Evolutionary conservation across 1,140 invertebrate genomes (phyloP).

Genomic region (Lethocerus indicus): DNA sequence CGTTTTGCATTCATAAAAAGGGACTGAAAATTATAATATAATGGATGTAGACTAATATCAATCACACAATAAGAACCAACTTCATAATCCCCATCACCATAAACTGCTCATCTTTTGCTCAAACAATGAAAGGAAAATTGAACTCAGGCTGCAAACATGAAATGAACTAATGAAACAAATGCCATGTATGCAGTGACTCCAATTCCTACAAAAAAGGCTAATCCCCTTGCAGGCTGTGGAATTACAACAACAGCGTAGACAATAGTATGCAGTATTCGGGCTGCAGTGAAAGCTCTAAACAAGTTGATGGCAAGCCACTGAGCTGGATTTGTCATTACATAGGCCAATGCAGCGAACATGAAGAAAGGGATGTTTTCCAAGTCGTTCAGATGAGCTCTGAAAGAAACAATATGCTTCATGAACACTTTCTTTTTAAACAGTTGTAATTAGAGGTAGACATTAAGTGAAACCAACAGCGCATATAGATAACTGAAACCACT

Average conservation of each 20-base stretch:
- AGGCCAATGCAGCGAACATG: constrained; percentile 37
- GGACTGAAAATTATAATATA: too few relatives aligned
- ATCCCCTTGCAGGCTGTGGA: constrained; percentile 36
- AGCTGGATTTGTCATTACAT: constrained; percentile 36
- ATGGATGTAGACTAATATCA: too few relatives aligned
- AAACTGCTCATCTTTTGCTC: too few relatives aligned
- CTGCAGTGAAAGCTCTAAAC: constrained; percentile 36
- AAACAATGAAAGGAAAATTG: too few relatives aligned
- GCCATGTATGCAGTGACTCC: constrained; percentile 34
- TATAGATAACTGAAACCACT: background rate
- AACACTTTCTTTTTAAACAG: background rate
- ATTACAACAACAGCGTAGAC: constrained; percentile 33
- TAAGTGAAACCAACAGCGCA: background rate
- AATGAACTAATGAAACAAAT: constrained; percentile 14
- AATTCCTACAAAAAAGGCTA: constrained; percentile 32
- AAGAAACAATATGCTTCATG: constrained; percentile 13
- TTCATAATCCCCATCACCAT: too few relatives aligned
- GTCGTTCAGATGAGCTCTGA: constrained; percentile 48
- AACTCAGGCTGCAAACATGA: background rate
- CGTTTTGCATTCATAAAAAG: too few relatives aligned
- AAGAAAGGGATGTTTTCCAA: constrained; percentile 49
- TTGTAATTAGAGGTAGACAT: background rate
- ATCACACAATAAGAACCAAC: too few relatives aligned
- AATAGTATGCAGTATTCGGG: constrained; percentile 39
- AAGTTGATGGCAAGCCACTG: constrained; percentile 31